Conservation (phyloP, 2,888 invertebrate genomes). For the Ennomos quercinarius region DNA sequence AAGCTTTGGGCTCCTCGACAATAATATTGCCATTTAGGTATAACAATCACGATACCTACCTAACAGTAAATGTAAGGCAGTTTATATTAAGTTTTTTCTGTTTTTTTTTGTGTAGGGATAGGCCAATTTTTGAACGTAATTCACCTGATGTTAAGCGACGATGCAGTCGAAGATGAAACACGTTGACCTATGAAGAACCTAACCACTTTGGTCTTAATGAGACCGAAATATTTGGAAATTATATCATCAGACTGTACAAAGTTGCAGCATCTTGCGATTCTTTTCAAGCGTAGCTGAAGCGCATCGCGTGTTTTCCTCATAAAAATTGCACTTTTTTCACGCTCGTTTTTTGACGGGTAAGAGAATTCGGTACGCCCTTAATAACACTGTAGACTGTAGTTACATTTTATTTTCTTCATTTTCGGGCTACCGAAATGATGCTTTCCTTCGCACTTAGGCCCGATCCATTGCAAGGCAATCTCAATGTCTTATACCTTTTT, state of each 20-base stretch:
- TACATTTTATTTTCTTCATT: constrained; percentile 56
- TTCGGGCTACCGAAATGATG: constrained; percentile 67
- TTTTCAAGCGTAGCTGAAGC: constrained; percentile 19
- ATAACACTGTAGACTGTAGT: constrained; percentile 50
- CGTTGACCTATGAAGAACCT: too few species aligned
- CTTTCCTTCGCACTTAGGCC: constrained; percentile 64
- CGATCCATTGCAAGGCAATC: constrained; percentile 61
- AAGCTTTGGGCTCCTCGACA: too few species aligned
- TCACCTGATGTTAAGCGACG: too few species aligned
- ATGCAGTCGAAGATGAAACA: too few species aligned
- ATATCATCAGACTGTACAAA: background rate
- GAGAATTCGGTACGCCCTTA: constrained; percentile 57
- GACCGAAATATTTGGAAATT: too few species aligned
- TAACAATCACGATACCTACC: too few species aligned
- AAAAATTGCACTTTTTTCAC: constrained; percentile 46
- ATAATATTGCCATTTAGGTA: too few species aligned
- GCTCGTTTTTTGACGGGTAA: constrained; percentile 48
- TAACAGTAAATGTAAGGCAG: too few species aligned
- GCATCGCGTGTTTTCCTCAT: constrained; percentile 40
- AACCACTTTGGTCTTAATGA: too few species aligned
- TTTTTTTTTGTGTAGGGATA: too few species aligned
- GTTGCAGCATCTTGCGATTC: background rate
- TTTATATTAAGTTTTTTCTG: too few species aligned
- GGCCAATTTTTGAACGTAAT: too few species aligned
- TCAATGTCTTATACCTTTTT: constrained; percentile 51